Conservation (phyloP, 37 sponge, comb jelly and placozoan genomes). For the Crambe crambe region DNA sequence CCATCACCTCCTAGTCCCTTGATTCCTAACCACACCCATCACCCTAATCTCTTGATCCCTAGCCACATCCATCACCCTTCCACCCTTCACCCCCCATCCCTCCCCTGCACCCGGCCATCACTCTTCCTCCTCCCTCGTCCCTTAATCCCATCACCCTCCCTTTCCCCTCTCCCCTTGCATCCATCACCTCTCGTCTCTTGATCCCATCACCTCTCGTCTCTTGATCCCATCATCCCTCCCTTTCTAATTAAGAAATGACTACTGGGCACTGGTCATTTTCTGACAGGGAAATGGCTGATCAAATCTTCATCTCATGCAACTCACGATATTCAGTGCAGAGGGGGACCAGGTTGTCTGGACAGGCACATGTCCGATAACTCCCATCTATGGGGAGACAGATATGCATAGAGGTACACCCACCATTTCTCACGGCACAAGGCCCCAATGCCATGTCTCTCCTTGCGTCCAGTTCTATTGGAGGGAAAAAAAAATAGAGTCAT, state of each 20-base stretch:
- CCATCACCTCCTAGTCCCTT: not conserved
- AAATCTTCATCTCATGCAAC: no score
- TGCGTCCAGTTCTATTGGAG: no score
- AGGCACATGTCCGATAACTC: constrained; percentile 41
- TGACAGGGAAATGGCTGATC: no score
- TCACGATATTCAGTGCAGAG: constrained; percentile 33
- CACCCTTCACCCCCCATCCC: not conserved
- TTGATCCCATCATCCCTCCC: not conserved
- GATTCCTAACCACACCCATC: not conserved
- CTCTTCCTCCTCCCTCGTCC: not conserved
- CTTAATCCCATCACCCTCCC: not conserved
- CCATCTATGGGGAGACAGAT: constrained; percentile 38
- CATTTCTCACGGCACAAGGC: constrained; percentile 62
- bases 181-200: not conserved
- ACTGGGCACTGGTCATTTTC: no score
- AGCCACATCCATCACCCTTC: not conserved
- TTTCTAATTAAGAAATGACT: not conserved
- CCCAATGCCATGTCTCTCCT: not conserved
- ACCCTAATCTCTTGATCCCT: not conserved
- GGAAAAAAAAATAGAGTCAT: no score
- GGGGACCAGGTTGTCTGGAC: constrained; percentile 32
- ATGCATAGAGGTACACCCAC: constrained; percentile 47
- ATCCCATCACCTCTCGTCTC: not conserved
- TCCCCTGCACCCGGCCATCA: not conserved
- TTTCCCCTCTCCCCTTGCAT: not conserved